These are phyloP conservation scores for Gymnorhina tibicen DNA, from an alignment of 2,113 vertebrate species.

Conservation along the genomic window DNA sequence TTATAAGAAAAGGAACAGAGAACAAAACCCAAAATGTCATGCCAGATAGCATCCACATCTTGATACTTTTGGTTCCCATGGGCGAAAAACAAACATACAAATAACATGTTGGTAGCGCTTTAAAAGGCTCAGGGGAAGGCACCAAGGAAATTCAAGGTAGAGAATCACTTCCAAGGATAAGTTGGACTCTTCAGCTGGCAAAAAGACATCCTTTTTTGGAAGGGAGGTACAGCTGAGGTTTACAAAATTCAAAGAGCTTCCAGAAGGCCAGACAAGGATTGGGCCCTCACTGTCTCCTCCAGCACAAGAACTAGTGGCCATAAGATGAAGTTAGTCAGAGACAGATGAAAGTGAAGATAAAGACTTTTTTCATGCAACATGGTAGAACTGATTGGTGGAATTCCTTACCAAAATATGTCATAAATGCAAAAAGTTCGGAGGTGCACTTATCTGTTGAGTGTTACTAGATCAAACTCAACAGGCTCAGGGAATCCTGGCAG, in stretches of 20 bases:
- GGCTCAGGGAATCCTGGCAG: background rate
- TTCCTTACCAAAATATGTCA: background rate
- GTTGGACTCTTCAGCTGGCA: background rate
- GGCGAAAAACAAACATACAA: background rate
- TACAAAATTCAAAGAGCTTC: background rate
- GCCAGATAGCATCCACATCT: background rate
- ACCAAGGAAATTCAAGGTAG: background rate
- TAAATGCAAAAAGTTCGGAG: background rate
- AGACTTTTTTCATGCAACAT: background rate
- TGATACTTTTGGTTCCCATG: background rate
- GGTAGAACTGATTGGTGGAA: background rate
- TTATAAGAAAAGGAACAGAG: background rate
- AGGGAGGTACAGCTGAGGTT: background rate
- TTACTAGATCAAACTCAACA: background rate
- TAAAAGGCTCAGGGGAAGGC: background rate
- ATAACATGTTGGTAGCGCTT: background rate
- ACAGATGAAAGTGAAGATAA: background rate
- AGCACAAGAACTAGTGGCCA: background rate
- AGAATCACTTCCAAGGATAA: background rate
- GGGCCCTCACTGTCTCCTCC: background rate
- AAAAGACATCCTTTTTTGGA: background rate
- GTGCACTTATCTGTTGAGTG: background rate
- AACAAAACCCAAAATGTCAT: background rate
- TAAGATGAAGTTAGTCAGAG: background rate
- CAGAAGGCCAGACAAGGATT: accelerated